Evolutionary conservation across 2,797 vertebrate species (phyloP), one percentile per base, ranked within the genome.

Genomic region (Falco berigora): DNA sequence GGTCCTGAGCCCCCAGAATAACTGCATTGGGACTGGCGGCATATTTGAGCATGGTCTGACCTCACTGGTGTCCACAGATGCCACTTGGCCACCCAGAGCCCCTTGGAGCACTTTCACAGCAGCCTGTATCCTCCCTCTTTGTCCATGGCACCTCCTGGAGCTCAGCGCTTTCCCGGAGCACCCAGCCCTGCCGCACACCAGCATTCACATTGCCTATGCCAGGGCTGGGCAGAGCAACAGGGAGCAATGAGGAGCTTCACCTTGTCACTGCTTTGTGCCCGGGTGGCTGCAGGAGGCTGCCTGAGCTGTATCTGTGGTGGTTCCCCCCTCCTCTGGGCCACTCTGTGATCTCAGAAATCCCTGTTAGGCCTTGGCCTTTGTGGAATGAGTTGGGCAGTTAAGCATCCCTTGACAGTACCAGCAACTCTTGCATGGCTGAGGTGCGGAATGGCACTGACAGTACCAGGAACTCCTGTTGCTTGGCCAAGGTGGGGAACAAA

Each of bases 201-300:
- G 50, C 50, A 23, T 44, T n/a, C 13, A 0, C 5, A 1, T 38
- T 58, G 52, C 52, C 38, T n/a, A 10, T 0, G 1, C 52, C 46
- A 25, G 73, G 9, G 9, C 59, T 67, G 25, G 47, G 74, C 61
- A 46, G 22, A 30, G 67, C 46, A 19, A 53, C 2, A 23, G 44
- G 9, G 28, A 52, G n/a, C 20, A 5, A 53, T 1, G 6, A 36
- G 18, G 46, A 79, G 21, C 38, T 53, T 36, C 81, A 42, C 40
- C 61, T 34, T 13, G 0, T 20, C 30, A 1, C 47, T 20, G 34
- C 81, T 49, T 46, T n/a, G 32, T 28, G 0, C 36, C 30, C 0
- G 0, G 38, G 16, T 7, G 27, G 38, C 12, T 20, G 38, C n/a
- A 21, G 68, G 53, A 59, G 52, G 68, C 61, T 74, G 27, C 27